Conservation (phyloP, 2,113 vertebrate genomes). For the Prinia subflava region DNA sequence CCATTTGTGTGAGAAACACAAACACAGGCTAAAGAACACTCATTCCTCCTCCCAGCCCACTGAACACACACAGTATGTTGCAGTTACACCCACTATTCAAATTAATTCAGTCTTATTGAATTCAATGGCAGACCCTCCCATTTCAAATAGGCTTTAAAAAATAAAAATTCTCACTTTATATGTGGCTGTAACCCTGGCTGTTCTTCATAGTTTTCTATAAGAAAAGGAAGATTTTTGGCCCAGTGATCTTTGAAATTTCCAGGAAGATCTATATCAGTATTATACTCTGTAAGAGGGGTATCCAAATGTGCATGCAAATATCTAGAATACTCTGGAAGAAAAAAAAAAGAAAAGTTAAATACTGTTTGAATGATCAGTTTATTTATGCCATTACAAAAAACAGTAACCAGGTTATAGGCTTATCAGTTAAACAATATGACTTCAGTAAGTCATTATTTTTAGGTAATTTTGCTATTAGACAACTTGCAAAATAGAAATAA, state of each 20-base stretch:
- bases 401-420: not conserved
- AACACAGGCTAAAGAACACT: not conserved
- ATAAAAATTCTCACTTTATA: slow-evolving; percentile 81
- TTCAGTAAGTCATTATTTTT: not conserved
- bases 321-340: slow-evolving; percentile 89
- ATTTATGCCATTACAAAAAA: not conserved
- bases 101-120: not conserved
- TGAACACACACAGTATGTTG: not conserved
- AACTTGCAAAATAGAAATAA: not conserved
- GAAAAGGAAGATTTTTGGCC: slow-evolving; percentile 95
- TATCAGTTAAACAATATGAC: not conserved
- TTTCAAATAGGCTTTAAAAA: not conserved
- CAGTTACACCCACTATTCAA: not conserved
- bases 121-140: not conserved
- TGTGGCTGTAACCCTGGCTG: slow-evolving; percentile 96
- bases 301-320: slow-evolving; percentile 96
- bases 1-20: not conserved
- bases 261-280: slow-evolving; percentile 87
- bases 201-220: slow-evolving; percentile 97
- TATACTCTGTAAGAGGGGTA: slow-evolving; percentile 90
- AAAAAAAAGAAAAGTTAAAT: not conserved
- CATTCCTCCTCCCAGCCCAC: not conserved
- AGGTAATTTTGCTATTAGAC: not conserved
- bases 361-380: not conserved
- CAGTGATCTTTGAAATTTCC: slow-evolving; percentile 98